A percentile compares a stretch with the other conserved stretches of the same genome.
These are phyloP conservation scores for Cotesia vestalis DNA, from an alignment of 1,140 invertebrate genomes.

Conservation along the genomic window DNA sequence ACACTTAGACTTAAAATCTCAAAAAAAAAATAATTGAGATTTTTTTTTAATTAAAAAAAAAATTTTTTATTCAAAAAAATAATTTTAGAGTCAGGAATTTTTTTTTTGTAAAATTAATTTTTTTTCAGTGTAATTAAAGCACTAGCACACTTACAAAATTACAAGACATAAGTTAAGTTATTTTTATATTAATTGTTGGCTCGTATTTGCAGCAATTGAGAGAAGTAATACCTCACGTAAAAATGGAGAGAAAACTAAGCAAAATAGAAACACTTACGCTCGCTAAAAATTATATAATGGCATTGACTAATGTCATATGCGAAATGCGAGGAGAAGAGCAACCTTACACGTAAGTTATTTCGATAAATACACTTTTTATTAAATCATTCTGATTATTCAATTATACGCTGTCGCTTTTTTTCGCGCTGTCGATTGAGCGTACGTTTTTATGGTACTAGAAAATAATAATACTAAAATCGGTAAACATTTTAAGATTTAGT, in stretches of 20 bases:
- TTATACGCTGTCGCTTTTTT: background rate
- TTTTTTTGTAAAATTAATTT: too few relatives aligned
- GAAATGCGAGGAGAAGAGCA: slow-evolving; percentile 77
- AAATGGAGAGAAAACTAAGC: slow-evolving; percentile 83
- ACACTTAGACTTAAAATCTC: too few relatives aligned
- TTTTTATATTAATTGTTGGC: slow-evolving; percentile 4
- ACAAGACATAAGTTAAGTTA: background rate
- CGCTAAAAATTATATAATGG: slow-evolving; percentile 91
- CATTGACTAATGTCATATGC: slow-evolving; percentile 87
- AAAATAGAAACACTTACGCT: slow-evolving; percentile 89
- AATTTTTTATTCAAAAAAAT: too few relatives aligned
- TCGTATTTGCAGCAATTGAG: slow-evolving; percentile 71
- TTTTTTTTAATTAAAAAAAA: background rate
- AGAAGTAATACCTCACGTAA: slow-evolving; percentile 88
- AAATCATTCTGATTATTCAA: background rate
- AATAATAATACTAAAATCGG: too few relatives aligned
- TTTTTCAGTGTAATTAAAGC: too few relatives aligned
- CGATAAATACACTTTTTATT: background rate
- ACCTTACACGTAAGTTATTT: slow-evolving; percentile 68
- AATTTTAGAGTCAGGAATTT: too few relatives aligned
- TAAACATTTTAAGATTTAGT: too few relatives aligned
- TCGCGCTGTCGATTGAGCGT: background rate
- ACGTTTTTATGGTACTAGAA: too few relatives aligned
- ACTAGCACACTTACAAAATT: too few relatives aligned
- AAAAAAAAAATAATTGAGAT: background rate